phyloP scores from a whole-genome alignment of 2,888 invertebrate genomes.

The Caenorhabditis parvicauda region DNA sequence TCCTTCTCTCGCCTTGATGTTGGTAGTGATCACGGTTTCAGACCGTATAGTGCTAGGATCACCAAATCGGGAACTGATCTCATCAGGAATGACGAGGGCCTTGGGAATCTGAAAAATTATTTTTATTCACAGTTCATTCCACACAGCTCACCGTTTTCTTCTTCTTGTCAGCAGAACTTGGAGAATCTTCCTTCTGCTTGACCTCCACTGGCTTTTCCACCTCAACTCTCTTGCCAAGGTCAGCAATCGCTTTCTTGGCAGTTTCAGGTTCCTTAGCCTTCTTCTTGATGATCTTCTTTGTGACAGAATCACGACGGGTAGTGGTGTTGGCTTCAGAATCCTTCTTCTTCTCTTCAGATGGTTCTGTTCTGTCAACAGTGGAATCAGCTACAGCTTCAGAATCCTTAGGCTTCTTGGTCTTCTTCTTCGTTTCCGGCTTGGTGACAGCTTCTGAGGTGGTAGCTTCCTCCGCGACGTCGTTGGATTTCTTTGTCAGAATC shows the following conservation, averaged over 20 bases:
- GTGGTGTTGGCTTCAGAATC: conserved; percentile 6
- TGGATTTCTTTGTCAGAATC: no score
- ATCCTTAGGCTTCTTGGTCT: conserved; percentile 4
- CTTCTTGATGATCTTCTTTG: background rate
- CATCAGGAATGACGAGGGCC: conserved; percentile 57
- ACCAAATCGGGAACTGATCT: conserved; percentile 56
- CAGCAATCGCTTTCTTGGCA: conserved; percentile 3
- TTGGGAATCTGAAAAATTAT: conserved; percentile 39
- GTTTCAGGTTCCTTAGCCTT: conserved; percentile 1
- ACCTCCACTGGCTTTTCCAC: conserved; percentile 1
- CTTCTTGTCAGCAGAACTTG: conserved; percentile 23
- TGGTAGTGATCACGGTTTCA: conserved; percentile 43
- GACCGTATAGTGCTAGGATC: conserved; percentile 47
- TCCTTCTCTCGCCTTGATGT: conserved; percentile 42
- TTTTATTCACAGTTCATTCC: conserved; percentile 4
- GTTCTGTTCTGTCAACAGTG: no score
- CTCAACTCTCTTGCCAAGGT: conserved; percentile 5
- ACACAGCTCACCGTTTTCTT: conserved; percentile 6
- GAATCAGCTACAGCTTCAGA: conserved; percentile 7
- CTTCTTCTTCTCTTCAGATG: conserved; percentile 6
- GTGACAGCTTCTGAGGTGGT: no score
- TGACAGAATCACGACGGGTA: background rate
- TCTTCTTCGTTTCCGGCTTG: no score
- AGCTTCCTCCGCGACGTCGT: no score
- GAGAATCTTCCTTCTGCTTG: conserved; percentile 10